A percentile compares a stretch with the other conserved stretches of the same genome.
Evolutionary conservation across 2,797 vertebrate genomes (phyloP).

Genomic region (Periophthalmus magnuspinnatus): DNA sequence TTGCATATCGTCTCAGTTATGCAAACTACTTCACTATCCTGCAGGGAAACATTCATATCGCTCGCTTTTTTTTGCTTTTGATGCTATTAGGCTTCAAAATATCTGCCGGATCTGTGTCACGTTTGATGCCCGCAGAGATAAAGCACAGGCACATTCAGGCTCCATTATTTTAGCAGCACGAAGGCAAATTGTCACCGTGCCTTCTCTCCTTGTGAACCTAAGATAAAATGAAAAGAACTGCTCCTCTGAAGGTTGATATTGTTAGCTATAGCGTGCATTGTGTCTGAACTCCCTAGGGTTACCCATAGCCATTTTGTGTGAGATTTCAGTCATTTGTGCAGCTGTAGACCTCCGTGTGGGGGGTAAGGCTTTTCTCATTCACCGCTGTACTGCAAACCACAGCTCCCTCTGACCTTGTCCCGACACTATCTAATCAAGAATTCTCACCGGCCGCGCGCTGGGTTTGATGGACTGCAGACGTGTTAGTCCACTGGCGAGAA

Average conservation of each 20-base stretch:
- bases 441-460: constrained; percentile 6
- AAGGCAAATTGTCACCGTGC: constrained; percentile 11
- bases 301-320: constrained; percentile 51
- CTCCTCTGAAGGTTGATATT: constrained; percentile 49
- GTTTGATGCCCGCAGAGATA: constrained; percentile 14
- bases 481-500: constrained; percentile 10
- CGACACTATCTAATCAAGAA: constrained; percentile 22
- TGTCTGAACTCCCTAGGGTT: constrained; percentile 59
- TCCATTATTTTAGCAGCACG: constrained; percentile 11
- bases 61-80: neutral
- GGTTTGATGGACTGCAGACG: constrained; percentile 18
- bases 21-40: neutral
- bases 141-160: neutral
- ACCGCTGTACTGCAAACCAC: constrained; percentile 24
- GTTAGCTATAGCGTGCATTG: constrained; percentile 33
- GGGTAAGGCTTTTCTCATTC: constrained; percentile 28
- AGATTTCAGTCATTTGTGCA: constrained; percentile 37
- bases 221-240: constrained; percentile 45
- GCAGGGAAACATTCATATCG: neutral
- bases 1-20: neutral
- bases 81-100: constrained; percentile 10
- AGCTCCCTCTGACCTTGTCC: constrained; percentile 39
- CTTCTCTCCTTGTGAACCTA: constrained; percentile 10
- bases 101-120: constrained; percentile 15
- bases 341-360: constrained; percentile 24